Evolutionary conservation across 2,113 vertebrate species (phyloP).

Genomic region (Ptychochromis oligacanthus): DNA sequence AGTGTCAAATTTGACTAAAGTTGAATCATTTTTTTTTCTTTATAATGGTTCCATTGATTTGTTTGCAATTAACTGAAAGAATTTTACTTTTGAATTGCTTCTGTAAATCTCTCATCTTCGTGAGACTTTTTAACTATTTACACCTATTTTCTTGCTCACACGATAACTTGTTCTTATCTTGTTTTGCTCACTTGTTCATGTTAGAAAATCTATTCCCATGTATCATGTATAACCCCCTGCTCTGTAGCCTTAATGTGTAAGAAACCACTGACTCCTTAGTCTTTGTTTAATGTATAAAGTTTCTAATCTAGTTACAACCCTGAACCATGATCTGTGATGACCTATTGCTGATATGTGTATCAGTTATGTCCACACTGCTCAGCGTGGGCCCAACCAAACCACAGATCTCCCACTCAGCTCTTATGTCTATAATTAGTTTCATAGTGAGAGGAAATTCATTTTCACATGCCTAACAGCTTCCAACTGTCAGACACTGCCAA

Average conservation of each 20-base stretch:
- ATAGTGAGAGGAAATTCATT: constrained; percentile 80
- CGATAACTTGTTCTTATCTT: not conserved
- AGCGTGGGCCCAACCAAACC: constrained; percentile 36
- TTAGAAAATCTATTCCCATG: not conserved
- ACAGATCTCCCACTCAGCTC: constrained; percentile 52
- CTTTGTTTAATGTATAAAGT: not conserved
- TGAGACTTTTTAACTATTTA: fast-evolving
- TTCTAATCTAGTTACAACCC: constrained; percentile 16
- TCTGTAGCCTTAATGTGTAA: not conserved
- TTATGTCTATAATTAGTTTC: constrained; percentile 79
- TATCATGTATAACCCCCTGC: not conserved
- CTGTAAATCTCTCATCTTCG: fast-evolving
- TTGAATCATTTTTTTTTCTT: not conserved
- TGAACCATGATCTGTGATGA: constrained; percentile 43
- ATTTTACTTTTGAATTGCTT: not conserved
- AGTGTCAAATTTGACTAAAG: not conserved
- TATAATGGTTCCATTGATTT: not conserved
- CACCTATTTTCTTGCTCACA: not conserved
- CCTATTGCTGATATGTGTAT: constrained; percentile 39
- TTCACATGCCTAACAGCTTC: constrained; percentile 74
- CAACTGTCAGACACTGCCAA: constrained; percentile 72
- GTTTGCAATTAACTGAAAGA: not conserved
- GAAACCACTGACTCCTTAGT: not conserved
- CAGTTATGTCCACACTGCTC: constrained; percentile 44
- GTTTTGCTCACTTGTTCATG: not conserved